Base-by-base conservation (phyloP, 2,888 invertebrate genomes). In the Hymenopus coronatus region DNA sequence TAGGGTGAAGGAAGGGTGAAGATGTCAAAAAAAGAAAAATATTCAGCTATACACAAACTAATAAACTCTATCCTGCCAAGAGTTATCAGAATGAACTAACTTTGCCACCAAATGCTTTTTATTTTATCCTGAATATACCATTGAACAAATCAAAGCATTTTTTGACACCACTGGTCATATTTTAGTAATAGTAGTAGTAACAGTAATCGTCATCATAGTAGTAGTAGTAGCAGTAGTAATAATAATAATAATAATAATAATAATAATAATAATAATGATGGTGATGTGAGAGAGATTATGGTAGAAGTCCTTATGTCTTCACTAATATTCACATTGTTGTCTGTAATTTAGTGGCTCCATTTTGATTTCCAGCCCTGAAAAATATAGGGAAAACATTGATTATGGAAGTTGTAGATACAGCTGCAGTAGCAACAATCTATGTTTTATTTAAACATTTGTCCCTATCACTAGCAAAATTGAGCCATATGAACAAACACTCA, bases 321-420 rank as follows among this genome's bases (percentile, higher is more conserved):
- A 88, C 87, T 89, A 89, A 82, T 70, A 70, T 25, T 70, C 25
- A 40, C 40, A 40, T 70, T 3, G 6, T 70, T 4, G 3, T 70
- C 54, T 70, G 84, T 82, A 81, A 83, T 89, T 90, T 90, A 91
- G 90, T 91, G 91, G 87, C 89, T 91, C 91, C 91, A 91, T 88
- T 91, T 91, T 15, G 90, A 85, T 82, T 87, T 84, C 91, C 91
- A 91, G 83, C 90, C 90, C 91, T 90, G 89, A 27, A 90, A 90
- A 28, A 88, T 85, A 88, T 85, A 85, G 86, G 83, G 54, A 40
- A 30, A 83, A 84, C 85, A 12, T 40, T 40, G 83, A 85, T 40
- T 82, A 83, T 15, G 30, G 30, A 3, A 30, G 6, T 40, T 40
- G 6, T 12, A 40, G 1, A 40, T 40, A 6, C 9, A 40, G 40